These are phyloP conservation scores for Pocillopora verrucosa DNA, from an alignment of 64 coral and sea anemone species.

Conservation along the genomic window DNA sequence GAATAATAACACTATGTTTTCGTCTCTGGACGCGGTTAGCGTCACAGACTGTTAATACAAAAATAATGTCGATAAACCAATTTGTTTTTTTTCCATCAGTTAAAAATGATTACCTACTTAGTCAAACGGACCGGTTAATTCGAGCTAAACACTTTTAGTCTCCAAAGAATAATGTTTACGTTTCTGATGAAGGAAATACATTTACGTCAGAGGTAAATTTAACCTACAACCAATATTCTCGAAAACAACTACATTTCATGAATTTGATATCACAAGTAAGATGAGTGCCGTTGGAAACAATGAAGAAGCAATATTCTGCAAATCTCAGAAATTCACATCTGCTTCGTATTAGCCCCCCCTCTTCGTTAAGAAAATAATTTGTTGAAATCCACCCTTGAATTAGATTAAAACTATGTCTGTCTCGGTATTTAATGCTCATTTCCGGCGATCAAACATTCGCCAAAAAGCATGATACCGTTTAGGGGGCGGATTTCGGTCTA, in stretches of 20 bases:
- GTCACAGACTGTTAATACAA: background rate
- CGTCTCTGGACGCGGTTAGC: background rate
- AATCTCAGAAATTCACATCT: background rate
- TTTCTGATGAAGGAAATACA: background rate
- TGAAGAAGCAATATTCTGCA: background rate
- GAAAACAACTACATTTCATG: background rate
- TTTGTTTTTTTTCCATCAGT: background rate
- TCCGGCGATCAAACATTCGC: background rate
- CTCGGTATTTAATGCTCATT: conserved; percentile 5
- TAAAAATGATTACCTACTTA: background rate
- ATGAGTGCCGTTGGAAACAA: background rate
- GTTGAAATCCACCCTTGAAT: background rate
- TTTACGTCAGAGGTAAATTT: background rate
- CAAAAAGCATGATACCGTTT: background rate
- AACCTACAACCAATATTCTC: background rate
- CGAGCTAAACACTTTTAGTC: background rate
- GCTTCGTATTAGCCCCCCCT: background rate
- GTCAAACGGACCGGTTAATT: background rate
- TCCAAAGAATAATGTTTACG: background rate
- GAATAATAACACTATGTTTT: background rate
- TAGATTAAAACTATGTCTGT: background rate
- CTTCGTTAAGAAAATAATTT: conserved; percentile 15
- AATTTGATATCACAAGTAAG: background rate
- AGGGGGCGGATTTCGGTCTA: background rate
- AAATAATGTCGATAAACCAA: too few species aligned